Percentiles rank a stretch among this genome's conserved stretches.
phyloP scores from a whole-genome alignment of 2,113 vertebrate species.

The Mungos mungo region DNA sequence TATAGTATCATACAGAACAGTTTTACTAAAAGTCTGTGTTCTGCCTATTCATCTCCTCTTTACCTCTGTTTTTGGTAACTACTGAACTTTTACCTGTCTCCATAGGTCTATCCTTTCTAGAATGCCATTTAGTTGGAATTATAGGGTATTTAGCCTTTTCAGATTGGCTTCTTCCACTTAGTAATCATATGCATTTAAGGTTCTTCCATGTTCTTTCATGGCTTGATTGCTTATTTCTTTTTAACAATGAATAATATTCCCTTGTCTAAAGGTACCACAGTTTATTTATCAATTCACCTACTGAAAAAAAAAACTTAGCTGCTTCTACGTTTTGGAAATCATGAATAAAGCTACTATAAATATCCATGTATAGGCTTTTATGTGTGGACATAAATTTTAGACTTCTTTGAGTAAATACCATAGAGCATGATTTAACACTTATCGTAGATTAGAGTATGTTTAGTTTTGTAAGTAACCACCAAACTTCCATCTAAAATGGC shows the following conservation, averaged over 20 bases:
- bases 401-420: neutral
- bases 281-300: neutral
- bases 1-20: neutral
- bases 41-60: neutral
- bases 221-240: neutral
- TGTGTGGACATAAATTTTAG: neutral
- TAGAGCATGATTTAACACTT: neutral
- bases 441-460: neutral
- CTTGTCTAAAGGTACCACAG: neutral
- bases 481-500: neutral
- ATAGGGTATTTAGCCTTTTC: neutral
- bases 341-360: neutral
- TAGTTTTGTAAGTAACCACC: neutral
- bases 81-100: neutral
- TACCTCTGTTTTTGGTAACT: neutral
- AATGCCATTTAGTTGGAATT: neutral
- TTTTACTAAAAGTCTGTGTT: neutral
- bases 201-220: neutral
- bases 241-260: neutral
- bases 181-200: neutral
- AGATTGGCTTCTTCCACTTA: neutral
- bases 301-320: neutral
- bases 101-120: neutral
- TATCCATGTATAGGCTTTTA: neutral
- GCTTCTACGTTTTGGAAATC: neutral